These are phyloP conservation scores for Bombus sibiricus DNA, from an alignment of 1,140 invertebrate species.

Conservation along the genomic window DNA sequence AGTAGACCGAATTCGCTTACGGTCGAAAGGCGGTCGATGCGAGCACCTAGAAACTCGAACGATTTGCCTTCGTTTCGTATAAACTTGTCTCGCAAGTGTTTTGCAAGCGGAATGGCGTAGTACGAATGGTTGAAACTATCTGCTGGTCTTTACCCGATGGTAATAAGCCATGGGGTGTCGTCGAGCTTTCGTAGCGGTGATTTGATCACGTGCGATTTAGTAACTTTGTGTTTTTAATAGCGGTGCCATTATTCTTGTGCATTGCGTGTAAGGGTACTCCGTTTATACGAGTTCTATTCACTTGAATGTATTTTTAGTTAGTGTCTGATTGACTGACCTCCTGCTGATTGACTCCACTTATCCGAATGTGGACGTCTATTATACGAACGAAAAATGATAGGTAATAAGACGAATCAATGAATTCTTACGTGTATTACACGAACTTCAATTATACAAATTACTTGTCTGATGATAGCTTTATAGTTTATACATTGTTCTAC, in stretches of 20 bases:
- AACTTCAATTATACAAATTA: not conserved
- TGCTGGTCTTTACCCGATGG: not conserved
- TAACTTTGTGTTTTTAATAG: not conserved
- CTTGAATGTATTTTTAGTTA: not conserved
- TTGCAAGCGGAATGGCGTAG: not conserved
- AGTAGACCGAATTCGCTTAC: constrained; percentile 9
- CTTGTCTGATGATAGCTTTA: too few species aligned
- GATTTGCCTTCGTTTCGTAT: not conserved
- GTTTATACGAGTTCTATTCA: not conserved
- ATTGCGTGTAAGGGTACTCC: not conserved
- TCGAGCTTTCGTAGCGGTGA: not conserved
- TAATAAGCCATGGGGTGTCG: not conserved
- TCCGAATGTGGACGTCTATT: not conserved
- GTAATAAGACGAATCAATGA: not conserved
- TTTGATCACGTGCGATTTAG: not conserved
- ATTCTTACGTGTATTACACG: not conserved
- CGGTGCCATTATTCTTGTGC: not conserved
- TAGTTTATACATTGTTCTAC: not conserved
- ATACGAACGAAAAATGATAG: not conserved
- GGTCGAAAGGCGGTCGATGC: constrained; percentile 29
- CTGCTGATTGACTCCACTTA: not conserved
- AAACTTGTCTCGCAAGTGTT: not conserved
- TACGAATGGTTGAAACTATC: not conserved
- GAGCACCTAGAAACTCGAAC: not conserved
- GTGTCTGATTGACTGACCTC: not conserved